Conservation (phyloP, 1,140 invertebrate genomes). For the Epicauta chinensis region DNA sequence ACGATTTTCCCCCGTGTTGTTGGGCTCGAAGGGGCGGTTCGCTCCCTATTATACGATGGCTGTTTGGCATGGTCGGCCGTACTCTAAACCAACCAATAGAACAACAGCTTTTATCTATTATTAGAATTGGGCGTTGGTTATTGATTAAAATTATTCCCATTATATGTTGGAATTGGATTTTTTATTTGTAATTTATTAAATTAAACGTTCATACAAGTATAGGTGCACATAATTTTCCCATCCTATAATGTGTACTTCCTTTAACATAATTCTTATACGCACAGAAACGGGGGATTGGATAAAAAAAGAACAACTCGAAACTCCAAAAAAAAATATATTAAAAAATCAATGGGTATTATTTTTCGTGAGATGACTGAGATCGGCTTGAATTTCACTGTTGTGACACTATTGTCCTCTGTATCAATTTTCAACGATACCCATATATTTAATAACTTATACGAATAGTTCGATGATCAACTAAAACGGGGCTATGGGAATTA, state of each 20-base stretch:
- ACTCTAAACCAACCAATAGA: not conserved
- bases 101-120: not conserved
- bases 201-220: not conserved
- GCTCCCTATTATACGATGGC: too few species aligned
- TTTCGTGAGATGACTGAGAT: conserved; percentile 15
- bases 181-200: not conserved
- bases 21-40: too few species aligned
- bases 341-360: conserved; percentile 14
- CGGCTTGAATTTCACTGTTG: conserved; percentile 3
- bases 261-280: not conserved
- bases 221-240: conserved; percentile 11
- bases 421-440: conserved; percentile 8
- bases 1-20: too few species aligned
- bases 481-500: too few species aligned
- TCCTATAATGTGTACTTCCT: conserved; percentile 22
- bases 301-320: conserved; percentile 2
- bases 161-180: not conserved
- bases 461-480: not conserved
- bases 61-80: too few species aligned
- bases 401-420: conserved; percentile 2
- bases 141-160: not conserved
- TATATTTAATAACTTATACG: not conserved
- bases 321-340: conserved; percentile 1
- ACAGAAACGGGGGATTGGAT: conserved; percentile 1
- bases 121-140: not conserved